phyloP scores from a whole-genome alignment of 2,113 vertebrate species.

The Channa argus region DNA sequence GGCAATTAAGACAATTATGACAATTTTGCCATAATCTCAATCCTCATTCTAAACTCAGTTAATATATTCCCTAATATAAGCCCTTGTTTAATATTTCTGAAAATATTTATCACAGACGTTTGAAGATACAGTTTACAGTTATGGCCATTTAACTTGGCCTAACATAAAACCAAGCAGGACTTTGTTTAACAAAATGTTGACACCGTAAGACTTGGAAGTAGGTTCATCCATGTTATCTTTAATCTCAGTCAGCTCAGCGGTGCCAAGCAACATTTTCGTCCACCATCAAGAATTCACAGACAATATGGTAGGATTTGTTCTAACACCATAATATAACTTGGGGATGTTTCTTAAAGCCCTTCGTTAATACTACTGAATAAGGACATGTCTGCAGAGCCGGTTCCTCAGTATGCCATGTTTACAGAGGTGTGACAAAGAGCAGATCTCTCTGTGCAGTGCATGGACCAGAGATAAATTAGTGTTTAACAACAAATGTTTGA shows the following conservation, averaged over 20 bases:
- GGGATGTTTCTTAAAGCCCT: slow-evolving; percentile 15
- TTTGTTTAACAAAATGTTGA: slow-evolving; percentile 22
- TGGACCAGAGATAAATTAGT: background rate
- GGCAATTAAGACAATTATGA: too few relatives aligned
- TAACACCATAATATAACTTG: background rate
- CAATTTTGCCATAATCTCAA: too few relatives aligned
- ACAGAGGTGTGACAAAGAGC: slow-evolving; percentile 42
- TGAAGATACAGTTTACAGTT: background rate
- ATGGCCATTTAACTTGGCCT: too few relatives aligned
- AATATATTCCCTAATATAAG: background rate
- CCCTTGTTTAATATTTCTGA: background rate
- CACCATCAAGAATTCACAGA: too few relatives aligned
- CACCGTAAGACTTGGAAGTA: background rate
- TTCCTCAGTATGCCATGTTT: slow-evolving; percentile 44
- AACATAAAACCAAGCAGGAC: background rate
- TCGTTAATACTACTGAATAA: slow-evolving; percentile 62
- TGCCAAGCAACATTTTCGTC: background rate
- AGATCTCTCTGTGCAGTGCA: background rate
- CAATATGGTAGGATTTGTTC: too few relatives aligned
- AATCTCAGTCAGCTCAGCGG: background rate
- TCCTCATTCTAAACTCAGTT: background rate
- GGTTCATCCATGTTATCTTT: background rate
- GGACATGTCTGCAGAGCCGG: slow-evolving; percentile 39
- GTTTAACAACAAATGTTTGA: background rate
- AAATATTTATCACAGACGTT: background rate